Percentiles rank a stretch among this genome's conserved stretches.
phyloP scores from a whole-genome alignment of 2,113 vertebrate genomes.

The Saguinus midas region DNA sequence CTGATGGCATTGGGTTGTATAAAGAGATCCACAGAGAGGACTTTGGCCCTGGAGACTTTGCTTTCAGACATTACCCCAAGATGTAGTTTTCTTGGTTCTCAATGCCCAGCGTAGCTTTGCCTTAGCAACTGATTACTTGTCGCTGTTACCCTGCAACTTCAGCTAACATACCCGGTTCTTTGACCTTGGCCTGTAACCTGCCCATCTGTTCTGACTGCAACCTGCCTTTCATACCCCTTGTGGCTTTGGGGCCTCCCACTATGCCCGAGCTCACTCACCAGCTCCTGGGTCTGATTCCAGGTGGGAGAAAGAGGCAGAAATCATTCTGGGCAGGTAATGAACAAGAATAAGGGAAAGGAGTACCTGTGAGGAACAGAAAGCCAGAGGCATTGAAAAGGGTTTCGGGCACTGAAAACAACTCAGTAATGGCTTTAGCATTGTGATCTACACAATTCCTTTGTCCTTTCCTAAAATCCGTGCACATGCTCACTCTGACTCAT shows the following conservation, averaged over 20 bases:
- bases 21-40: background rate
- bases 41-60: background rate
- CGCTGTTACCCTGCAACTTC: background rate
- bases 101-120: background rate
- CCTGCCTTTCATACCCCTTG: background rate
- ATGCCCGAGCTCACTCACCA: background rate
- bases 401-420: background rate
- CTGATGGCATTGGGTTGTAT: background rate
- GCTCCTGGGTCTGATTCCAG: background rate
- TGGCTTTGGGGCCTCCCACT: background rate
- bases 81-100: background rate
- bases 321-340: background rate
- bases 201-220: background rate
- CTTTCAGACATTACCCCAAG: background rate
- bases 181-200: background rate
- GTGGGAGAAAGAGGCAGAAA: background rate
- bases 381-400: background rate
- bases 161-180: background rate
- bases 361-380: background rate
- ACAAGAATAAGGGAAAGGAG: background rate
- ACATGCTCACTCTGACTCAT: background rate
- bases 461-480: background rate
- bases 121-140: background rate
- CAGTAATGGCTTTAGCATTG: background rate
- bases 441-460: background rate